Evolutionary conservation across 2,797 vertebrate species (phyloP).

Genomic region (Sebastes vulpes): DNA sequence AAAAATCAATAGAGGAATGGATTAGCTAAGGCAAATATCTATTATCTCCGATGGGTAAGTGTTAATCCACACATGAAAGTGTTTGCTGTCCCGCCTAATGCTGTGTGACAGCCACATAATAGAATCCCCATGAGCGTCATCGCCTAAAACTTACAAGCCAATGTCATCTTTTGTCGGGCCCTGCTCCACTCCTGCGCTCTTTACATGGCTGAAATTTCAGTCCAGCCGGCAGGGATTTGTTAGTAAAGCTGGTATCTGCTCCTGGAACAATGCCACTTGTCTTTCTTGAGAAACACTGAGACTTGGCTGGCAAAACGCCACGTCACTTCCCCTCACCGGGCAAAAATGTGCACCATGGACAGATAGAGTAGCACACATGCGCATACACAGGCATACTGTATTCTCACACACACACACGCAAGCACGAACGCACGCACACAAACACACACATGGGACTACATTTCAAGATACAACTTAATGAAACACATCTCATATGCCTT

Average conservation of each 20-base stretch:
- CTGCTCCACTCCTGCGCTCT: slow-evolving; percentile 77
- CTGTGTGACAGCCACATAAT: slow-evolving; percentile 90
- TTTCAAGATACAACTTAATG: slow-evolving; percentile 54
- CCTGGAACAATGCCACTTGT: slow-evolving; percentile 72
- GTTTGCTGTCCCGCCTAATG: slow-evolving; percentile 88
- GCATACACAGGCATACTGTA: not conserved
- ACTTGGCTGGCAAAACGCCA: slow-evolving; percentile 58
- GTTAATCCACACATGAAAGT: slow-evolving; percentile 92
- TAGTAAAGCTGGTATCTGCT: slow-evolving; percentile 80
- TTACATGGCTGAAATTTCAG: slow-evolving; percentile 84
- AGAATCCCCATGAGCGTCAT: slow-evolving; percentile 82
- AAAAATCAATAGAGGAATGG: slow-evolving; percentile 83
- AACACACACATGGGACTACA: not conserved
- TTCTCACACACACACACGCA: not conserved
- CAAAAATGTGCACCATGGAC: slow-evolving; percentile 21
- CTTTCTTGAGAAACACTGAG: slow-evolving; percentile 73
- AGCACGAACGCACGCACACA: not conserved
- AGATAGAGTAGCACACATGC: not conserved
- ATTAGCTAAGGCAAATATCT: slow-evolving; percentile 87
- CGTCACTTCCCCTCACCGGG: slow-evolving; percentile 38
- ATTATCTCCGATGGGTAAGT: slow-evolving; percentile 87
- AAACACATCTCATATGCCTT: slow-evolving; percentile 63
- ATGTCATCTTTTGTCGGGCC: slow-evolving; percentile 88
- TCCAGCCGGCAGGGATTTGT: slow-evolving; percentile 79
- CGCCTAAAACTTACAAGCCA: slow-evolving; percentile 83